phyloP scores from a whole-genome alignment of 2,888 invertebrate genomes.

The Orthosia gracilis region DNA sequence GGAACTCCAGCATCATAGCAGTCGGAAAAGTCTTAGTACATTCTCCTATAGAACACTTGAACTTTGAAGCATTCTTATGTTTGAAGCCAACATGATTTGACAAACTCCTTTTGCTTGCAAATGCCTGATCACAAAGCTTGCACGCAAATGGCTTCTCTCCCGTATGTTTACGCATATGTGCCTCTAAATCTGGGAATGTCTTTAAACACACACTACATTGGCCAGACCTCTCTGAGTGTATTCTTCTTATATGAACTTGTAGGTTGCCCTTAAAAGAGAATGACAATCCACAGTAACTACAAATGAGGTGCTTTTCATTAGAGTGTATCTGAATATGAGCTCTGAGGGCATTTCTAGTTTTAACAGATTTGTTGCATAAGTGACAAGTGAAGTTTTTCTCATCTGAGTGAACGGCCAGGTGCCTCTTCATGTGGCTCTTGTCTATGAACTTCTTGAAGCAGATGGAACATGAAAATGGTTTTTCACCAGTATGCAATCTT shows the following conservation, averaged over 20 bases:
- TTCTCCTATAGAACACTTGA: slow-evolving; percentile 84
- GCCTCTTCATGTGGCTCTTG: slow-evolving; percentile 80
- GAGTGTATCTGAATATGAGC: slow-evolving; percentile 86
- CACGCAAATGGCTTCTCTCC: slow-evolving; percentile 89
- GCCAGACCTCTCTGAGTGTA: slow-evolving; percentile 91
- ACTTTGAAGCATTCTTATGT: slow-evolving; percentile 85
- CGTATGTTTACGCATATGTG: slow-evolving; percentile 91
- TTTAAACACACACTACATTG: slow-evolving; percentile 89
- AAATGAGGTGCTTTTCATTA: slow-evolving; percentile 85
- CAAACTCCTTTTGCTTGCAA: slow-evolving; percentile 80
- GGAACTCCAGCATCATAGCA: slow-evolving; percentile 86
- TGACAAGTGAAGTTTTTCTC: slow-evolving; percentile 90
- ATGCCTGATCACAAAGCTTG: slow-evolving; percentile 81
- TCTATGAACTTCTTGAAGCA: slow-evolving; percentile 85
- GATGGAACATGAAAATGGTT: slow-evolving; percentile 81
- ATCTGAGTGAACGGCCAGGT: slow-evolving; percentile 84
- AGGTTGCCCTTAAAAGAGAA: slow-evolving; percentile 91
- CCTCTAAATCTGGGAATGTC: slow-evolving; percentile 89
- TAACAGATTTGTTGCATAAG: slow-evolving; percentile 88
- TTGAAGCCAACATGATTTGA: slow-evolving; percentile 85
- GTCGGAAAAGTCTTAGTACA: slow-evolving; percentile 85
- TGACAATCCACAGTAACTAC: slow-evolving; percentile 85
- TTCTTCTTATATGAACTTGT: slow-evolving; percentile 88
- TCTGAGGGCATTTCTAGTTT: slow-evolving; percentile 88
- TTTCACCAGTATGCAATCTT: slow-evolving; percentile 86